Percentiles rank a stretch among this genome's conserved stretches.
These are phyloP conservation scores for Perdix hodgsoniae DNA, from an alignment of 2,797 vertebrate species.

Conservation along the genomic window DNA sequence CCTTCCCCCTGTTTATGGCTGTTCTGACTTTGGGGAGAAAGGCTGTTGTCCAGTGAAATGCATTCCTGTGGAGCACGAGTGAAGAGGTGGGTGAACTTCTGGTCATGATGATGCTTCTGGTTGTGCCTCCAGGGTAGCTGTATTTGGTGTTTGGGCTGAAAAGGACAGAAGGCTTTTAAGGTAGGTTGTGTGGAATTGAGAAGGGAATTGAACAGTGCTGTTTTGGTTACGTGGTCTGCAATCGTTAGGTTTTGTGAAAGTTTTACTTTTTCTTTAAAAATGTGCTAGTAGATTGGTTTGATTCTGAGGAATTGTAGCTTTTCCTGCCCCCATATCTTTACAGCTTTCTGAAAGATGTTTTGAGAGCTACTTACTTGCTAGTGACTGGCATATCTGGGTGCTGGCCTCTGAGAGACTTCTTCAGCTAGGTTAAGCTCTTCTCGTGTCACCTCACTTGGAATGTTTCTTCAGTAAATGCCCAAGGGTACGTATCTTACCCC, in stretches of 20 bases:
- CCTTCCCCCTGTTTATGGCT: slow-evolving; percentile 59
- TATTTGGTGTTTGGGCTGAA: background rate
- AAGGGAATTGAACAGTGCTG: background rate
- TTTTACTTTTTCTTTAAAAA: background rate
- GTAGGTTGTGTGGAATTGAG: background rate
- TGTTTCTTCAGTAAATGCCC: background rate
- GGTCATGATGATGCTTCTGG: background rate
- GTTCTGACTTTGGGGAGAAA: slow-evolving; percentile 48
- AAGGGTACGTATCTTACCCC: background rate
- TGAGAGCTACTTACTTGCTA: background rate
- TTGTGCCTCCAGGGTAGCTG: background rate
- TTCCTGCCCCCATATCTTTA: background rate
- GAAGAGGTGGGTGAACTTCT: background rate
- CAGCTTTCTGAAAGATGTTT: background rate
- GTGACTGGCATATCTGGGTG: accelerated
- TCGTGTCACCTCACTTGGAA: background rate
- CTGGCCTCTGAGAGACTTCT: background rate
- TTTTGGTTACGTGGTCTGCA: background rate
- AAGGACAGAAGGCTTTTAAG: background rate
- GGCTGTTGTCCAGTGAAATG: background rate
- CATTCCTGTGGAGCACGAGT: slow-evolving; percentile 15
- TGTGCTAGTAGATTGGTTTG: background rate
- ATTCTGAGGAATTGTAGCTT: background rate
- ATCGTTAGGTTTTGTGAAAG: background rate
- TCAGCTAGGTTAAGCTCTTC: background rate